These are phyloP conservation scores for Physella acuta DNA, from an alignment of 1,140 invertebrate species.

Conservation along the genomic window DNA sequence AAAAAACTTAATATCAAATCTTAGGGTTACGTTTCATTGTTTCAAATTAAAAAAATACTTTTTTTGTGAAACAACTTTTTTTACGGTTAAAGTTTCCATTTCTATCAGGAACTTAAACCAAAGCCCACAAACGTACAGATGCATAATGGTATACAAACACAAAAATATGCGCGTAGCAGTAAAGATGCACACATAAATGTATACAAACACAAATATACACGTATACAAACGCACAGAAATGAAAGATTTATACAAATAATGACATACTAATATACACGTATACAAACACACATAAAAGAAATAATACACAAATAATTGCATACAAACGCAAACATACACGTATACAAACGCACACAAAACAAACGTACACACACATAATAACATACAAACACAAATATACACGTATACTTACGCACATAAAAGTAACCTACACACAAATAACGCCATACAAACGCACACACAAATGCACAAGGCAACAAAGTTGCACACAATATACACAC, in stretches of 20 bases:
- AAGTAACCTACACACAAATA: too few relatives aligned
- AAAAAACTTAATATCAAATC: too few relatives aligned
- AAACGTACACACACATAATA: background rate
- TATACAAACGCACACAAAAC: background rate
- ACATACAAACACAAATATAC: conserved; percentile 5
- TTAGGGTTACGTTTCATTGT: too few relatives aligned
- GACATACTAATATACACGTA: background rate
- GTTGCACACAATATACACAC: too few relatives aligned
- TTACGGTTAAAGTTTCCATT: too few relatives aligned
- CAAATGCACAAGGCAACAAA: too few relatives aligned
- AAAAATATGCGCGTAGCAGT: background rate
- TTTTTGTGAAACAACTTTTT: too few relatives aligned
- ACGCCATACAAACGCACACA: too few relatives aligned
- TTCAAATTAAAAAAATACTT: too few relatives aligned
- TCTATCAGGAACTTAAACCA: background rate
- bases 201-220: background rate
- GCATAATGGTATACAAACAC: background rate
- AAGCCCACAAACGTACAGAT: background rate
- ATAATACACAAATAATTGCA: background rate
- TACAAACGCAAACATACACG: background rate
- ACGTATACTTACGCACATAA: too few relatives aligned
- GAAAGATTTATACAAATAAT: background rate
- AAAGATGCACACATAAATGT: background rate
- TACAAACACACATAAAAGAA: background rate
- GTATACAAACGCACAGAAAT: too few relatives aligned